These are phyloP conservation scores for Rhea pennata DNA, from an alignment of 2,113 vertebrate genomes.

Conservation along the genomic window DNA sequence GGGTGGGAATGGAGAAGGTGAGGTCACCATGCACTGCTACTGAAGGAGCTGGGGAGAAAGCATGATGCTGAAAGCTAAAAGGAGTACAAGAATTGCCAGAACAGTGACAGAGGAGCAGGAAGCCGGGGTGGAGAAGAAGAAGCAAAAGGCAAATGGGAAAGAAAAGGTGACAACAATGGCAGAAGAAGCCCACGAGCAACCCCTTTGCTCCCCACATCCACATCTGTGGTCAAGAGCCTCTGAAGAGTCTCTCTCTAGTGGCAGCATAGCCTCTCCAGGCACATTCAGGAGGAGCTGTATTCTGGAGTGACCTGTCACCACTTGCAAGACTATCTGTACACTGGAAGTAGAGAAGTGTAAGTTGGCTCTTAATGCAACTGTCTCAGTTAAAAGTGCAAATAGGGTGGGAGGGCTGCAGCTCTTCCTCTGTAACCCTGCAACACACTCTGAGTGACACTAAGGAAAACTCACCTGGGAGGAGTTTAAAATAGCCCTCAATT, in stretches of 20 bases:
- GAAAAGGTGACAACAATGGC: background rate
- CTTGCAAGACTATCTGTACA: no score
- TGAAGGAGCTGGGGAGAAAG: background rate
- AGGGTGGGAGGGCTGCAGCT: no score
- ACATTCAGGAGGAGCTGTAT: background rate
- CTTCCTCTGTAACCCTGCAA: no score
- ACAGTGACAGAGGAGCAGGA: background rate
- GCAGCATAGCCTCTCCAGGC: background rate
- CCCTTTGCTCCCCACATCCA: background rate
- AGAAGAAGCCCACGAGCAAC: background rate
- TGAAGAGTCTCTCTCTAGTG: background rate
- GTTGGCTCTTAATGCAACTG: background rate
- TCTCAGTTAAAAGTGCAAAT: no score
- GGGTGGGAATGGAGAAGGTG: background rate
- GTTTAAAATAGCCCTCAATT: no score
- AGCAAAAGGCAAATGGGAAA: background rate
- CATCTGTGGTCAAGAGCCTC: background rate
- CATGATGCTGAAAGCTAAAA: background rate
- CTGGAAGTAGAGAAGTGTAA: background rate
- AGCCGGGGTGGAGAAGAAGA: background rate
- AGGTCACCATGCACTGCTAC: fast-evolving
- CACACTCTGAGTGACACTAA: no score
- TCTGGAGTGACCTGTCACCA: background rate
- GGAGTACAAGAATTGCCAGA: no score
- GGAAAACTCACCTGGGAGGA: no score